Evolutionary conservation across 2,797 vertebrate genomes (phyloP).

Genomic region (Picus viridis): DNA sequence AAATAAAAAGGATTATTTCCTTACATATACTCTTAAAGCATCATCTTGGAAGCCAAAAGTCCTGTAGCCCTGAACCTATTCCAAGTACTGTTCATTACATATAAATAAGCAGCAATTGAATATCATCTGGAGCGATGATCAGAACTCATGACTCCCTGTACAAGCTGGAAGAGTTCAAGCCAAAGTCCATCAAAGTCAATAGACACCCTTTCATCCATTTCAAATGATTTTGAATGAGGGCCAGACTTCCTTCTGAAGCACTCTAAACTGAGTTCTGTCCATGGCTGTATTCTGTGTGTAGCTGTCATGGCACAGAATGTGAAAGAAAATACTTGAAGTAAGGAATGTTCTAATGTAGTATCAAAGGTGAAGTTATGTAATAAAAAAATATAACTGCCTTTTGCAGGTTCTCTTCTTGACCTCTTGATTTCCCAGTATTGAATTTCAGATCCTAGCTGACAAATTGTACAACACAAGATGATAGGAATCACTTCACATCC

Average conservation of each 20-base stretch:
- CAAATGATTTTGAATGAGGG: constrained; percentile 6
- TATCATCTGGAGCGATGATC: background rate
- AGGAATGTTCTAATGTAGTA: constrained; percentile 9
- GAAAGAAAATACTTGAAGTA: constrained; percentile 30
- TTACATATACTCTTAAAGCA: background rate
- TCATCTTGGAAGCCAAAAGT: background rate
- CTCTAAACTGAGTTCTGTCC: constrained; percentile 31
- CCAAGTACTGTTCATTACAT: background rate
- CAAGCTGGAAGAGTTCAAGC: constrained; percentile 12
- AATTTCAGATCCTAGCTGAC: background rate
- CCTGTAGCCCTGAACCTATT: background rate
- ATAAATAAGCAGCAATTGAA: background rate
- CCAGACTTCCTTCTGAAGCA: background rate
- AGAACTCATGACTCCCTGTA: background rate
- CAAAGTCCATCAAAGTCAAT: constrained; percentile 16
- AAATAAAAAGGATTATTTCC: background rate
- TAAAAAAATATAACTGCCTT: background rate
- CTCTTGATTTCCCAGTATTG: background rate
- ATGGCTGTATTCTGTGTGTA: background rate
- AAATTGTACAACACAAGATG: background rate
- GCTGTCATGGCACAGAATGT: constrained; percentile 7
- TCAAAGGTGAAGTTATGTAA: constrained; percentile 26
- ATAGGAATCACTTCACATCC: background rate
- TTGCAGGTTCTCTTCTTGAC: background rate
- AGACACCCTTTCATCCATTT: background rate